These are phyloP conservation scores for cat (Felis catus) DNA, from an alignment of 2,113 vertebrate genomes.

Conservation along the genomic window DNA sequence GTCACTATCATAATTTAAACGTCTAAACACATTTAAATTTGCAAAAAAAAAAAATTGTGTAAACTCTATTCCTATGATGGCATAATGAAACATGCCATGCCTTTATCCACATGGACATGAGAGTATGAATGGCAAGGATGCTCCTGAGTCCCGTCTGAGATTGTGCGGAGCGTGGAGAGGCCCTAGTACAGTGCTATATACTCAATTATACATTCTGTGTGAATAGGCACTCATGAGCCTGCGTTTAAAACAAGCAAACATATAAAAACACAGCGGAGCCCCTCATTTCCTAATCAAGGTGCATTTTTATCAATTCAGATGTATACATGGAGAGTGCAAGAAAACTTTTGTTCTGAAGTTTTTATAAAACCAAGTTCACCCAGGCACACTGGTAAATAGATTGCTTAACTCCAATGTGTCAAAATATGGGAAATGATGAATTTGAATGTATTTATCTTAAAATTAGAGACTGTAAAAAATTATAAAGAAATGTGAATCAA, in stretches of 20 bases:
- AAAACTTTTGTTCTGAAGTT: neutral
- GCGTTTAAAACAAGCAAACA: neutral
- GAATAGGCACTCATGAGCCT: neutral
- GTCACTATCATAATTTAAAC: neutral
- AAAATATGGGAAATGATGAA: constrained; percentile 20
- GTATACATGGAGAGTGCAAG: neutral
- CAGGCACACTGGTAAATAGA: neutral
- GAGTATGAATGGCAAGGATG: neutral
- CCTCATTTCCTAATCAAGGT: neutral
- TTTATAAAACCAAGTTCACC: neutral
- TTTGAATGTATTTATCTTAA: neutral
- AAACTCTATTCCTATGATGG: neutral
- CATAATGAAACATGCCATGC: neutral
- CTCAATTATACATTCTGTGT: neutral
- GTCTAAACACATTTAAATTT: neutral
- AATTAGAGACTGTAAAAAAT: neutral
- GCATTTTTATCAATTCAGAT: neutral
- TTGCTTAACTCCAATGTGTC: neutral
- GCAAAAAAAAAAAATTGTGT: neutral
- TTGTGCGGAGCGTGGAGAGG: neutral
- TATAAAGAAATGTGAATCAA: constrained; percentile 8
- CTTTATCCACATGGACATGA: neutral
- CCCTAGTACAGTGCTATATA: neutral
- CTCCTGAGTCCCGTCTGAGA: neutral
- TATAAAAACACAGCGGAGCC: neutral